These are phyloP conservation scores for Luidia sarsii DNA, from an alignment of 53 echinoderm and acorn worm genomes.

Conservation along the genomic window DNA sequence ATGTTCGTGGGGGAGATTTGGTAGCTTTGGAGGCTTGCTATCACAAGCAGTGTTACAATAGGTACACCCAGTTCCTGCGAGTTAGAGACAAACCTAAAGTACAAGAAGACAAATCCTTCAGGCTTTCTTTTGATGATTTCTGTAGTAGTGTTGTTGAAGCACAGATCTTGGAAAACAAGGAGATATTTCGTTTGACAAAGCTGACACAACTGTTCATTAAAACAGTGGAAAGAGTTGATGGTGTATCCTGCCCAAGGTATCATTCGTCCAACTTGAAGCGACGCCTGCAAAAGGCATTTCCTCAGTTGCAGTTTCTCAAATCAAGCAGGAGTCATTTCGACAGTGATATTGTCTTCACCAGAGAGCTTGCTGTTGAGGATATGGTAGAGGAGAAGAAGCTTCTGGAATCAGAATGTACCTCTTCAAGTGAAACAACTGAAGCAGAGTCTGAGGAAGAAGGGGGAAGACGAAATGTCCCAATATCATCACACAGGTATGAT, in stretches of 20 bases:
- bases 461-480: background rate
- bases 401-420: background rate
- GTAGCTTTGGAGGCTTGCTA: constrained; percentile 50
- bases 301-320: background rate
- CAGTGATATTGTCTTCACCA: background rate
- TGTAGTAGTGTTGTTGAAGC: background rate
- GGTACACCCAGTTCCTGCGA: constrained; percentile 3
- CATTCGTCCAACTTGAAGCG: background rate
- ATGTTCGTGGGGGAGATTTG: constrained; percentile 13
- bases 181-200: background rate
- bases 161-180: background rate
- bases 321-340: background rate
- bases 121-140: background rate
- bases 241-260: background rate
- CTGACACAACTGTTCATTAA: background rate
- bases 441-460: background rate
- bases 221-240: background rate
- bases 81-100: background rate
- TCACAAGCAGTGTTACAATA: constrained; percentile 34
- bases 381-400: constrained; percentile 2
- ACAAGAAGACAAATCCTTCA: background rate
- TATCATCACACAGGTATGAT: too few species aligned
- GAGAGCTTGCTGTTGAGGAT: constrained; percentile 2
- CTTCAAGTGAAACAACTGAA: background rate
- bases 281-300: background rate